Percentiles rank a stretch among this genome's conserved stretches.
Evolutionary conservation across 1,140 invertebrate genomes (phyloP).

Genomic region (Macrostomum lignano): DNA sequence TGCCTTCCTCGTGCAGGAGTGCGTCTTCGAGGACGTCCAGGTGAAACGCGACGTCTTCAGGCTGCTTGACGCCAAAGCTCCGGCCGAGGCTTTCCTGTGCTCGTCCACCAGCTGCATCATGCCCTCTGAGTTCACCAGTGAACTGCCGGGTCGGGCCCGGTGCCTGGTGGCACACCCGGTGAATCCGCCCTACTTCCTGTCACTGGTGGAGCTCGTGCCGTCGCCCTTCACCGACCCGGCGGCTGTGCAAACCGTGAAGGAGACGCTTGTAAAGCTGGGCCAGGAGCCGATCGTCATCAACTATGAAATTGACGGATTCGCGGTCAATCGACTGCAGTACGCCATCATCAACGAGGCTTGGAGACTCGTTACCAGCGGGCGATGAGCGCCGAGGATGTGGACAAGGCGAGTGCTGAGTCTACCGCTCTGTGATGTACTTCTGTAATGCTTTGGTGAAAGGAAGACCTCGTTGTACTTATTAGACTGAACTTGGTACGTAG

Average conservation of each 20-base stretch:
- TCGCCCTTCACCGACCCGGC: constrained; percentile 57
- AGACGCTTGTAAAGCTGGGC: too few relatives aligned
- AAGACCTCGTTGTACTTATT: too few relatives aligned
- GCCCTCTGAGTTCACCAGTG: constrained; percentile 49
- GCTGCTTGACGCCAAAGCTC: constrained; percentile 39
- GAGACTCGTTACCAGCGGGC: constrained; percentile 45
- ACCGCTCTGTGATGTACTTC: too few relatives aligned
- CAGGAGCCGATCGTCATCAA: constrained; percentile 55
- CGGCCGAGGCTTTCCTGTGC: constrained; percentile 35
- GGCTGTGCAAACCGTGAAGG: too few relatives aligned
- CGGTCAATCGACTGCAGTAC: constrained; percentile 74
- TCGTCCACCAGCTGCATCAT: constrained; percentile 66
- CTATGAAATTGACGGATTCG: constrained; percentile 65
- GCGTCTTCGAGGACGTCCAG: constrained; percentile 54
- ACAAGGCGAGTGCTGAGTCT: constrained; percentile 72
- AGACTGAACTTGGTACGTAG: too few relatives aligned
- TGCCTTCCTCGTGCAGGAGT: constrained; percentile 47
- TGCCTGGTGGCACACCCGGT: constrained; percentile 58
- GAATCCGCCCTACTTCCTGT: constrained; percentile 81
- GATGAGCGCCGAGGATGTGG: constrained; percentile 55
- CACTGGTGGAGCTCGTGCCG: constrained; percentile 67
- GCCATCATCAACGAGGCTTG: constrained; percentile 71
- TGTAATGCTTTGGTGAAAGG: too few relatives aligned
- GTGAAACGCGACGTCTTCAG: constrained; percentile 51
- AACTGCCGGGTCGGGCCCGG: constrained; percentile 44